Conservation (phyloP, 2,113 vertebrate genomes). For the Falcunculus frontatus region DNA sequence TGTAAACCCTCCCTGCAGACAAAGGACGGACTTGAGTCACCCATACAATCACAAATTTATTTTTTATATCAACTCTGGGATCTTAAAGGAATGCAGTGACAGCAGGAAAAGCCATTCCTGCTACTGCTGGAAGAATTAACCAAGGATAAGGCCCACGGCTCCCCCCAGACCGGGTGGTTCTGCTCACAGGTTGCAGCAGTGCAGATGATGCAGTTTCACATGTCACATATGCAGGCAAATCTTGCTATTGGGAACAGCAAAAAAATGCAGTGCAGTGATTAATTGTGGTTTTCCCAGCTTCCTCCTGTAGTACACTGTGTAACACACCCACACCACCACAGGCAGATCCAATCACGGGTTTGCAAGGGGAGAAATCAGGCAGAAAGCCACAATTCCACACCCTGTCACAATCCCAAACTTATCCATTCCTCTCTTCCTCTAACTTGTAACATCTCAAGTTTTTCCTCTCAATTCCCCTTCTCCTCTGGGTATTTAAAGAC, state of each 20-base stretch:
- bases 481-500: not conserved
- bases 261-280: not conserved
- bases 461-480: not conserved
- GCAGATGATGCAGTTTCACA: not conserved
- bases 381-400: not conserved
- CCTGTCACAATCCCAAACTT: not conserved
- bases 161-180: fast-evolving
- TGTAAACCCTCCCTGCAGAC: not conserved
- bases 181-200: not conserved
- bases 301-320: not conserved
- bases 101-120: not conserved
- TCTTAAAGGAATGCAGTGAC: not conserved
- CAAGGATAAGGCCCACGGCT: not conserved
- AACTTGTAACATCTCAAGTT: not conserved
- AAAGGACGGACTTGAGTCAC: not conserved
- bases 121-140: not conserved
- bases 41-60: not conserved
- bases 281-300: not conserved
- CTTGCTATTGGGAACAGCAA: not conserved
- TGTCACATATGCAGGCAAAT: not conserved
- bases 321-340: not conserved
- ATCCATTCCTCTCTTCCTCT: not conserved
- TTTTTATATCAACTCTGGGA: not conserved
- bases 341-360: not conserved
- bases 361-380: not conserved